phyloP scores from a whole-genome alignment of 2,797 vertebrate species.

The Hyperoplus immaculatus region DNA sequence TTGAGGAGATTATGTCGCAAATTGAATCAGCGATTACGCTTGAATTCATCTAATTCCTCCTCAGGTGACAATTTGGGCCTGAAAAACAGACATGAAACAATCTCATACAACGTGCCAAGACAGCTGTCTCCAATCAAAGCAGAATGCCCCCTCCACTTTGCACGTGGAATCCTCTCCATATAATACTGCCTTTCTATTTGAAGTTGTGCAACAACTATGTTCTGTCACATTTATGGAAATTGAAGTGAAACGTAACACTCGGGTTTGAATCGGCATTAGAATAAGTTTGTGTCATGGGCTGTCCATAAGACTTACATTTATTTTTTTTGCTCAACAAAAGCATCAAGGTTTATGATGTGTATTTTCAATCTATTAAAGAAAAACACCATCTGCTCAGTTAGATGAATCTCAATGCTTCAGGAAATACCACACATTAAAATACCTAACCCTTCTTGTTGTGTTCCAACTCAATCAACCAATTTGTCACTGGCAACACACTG shows the following conservation, averaged over 20 bases:
- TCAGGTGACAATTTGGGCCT: conserved; percentile 74
- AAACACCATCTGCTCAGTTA: not conserved
- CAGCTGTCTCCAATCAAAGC: conserved; percentile 73
- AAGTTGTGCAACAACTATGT: conserved; percentile 44
- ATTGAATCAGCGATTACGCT: conserved; percentile 75
- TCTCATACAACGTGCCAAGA: conserved; percentile 52
- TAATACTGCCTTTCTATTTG: conserved; percentile 46
- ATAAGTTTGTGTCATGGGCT: conserved; percentile 21
- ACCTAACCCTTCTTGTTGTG: too few species aligned
- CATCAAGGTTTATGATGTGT: not conserved
- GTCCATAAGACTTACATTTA: not conserved
- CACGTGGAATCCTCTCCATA: conserved; percentile 46
- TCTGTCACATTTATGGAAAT: conserved; percentile 35
- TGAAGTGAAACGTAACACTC: conserved; percentile 1
- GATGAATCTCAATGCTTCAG: conserved; percentile 9
- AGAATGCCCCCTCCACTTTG: conserved; percentile 61
- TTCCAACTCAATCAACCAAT: too few species aligned
- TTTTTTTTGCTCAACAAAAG: not conserved
- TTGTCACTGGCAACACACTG: too few species aligned
- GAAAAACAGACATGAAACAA: conserved; percentile 66
- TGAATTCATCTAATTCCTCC: conserved; percentile 78
- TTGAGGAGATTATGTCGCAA: conserved; percentile 73
- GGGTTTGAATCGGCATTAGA: conserved; percentile 21
- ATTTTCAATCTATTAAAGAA: not conserved
- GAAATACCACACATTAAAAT: not conserved